Evolutionary conservation across 1,140 invertebrate species (phyloP).

Genomic region (Apolygus lucorum): DNA sequence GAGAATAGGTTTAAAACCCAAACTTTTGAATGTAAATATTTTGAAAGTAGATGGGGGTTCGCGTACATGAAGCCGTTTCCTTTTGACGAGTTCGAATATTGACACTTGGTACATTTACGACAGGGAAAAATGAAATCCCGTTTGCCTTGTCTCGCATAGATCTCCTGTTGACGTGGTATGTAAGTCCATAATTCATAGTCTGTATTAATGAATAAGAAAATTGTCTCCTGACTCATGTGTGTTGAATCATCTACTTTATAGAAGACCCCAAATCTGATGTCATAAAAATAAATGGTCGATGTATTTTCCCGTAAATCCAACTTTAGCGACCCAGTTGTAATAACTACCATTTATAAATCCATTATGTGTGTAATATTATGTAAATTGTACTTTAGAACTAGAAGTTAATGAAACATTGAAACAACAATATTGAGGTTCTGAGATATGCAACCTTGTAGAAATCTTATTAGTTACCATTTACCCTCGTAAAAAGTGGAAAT

Average conservation of each 20-base stretch:
- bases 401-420: background rate
- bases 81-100: slow-evolving; percentile 13
- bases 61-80: too few relatives aligned
- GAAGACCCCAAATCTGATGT: background rate
- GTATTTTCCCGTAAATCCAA: background rate
- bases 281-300: background rate
- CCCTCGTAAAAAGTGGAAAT: background rate
- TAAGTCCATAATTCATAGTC: background rate
- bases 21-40: slow-evolving; percentile 23
- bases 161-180: background rate
- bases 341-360: background rate
- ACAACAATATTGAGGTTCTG: slow-evolving; percentile 8
- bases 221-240: background rate
- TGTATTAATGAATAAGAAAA: background rate
- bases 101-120: background rate
- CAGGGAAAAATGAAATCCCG: background rate
- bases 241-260: background rate
- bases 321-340: background rate
- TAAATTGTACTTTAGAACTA: background rate
- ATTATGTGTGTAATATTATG: background rate
- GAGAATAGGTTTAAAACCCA: slow-evolving; percentile 20
- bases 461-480: slow-evolving; percentile 17
- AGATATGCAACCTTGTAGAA: slow-evolving; percentile 1
- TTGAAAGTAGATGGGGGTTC: slow-evolving; percentile 1
- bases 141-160: background rate